Conservation (phyloP, 2,797 vertebrate genomes). For the Alauda arvensis region DNA sequence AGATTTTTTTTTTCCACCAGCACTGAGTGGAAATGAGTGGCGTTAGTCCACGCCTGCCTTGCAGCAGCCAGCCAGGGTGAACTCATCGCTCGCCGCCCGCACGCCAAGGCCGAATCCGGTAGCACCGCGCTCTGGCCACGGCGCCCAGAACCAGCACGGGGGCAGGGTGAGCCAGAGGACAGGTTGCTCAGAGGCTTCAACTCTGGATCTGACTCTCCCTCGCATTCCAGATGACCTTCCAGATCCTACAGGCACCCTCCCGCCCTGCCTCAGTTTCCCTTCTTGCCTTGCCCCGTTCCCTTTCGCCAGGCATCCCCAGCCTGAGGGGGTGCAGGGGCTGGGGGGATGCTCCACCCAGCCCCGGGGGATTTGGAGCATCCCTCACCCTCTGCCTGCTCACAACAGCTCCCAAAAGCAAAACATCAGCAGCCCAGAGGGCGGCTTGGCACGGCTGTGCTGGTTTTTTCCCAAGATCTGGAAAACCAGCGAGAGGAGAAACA, state of each 20-base stretch:
- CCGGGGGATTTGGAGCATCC: fast-evolving
- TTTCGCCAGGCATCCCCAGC: background rate
- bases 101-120: constrained; percentile 2
- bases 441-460: fast-evolving
- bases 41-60: constrained; percentile 5
- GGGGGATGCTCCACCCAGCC: background rate
- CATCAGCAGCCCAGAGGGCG: background rate
- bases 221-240: background rate
- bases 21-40: constrained; percentile 26
- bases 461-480: background rate
- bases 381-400: background rate
- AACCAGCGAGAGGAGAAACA: background rate
- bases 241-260: background rate
- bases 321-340: fast-evolving
- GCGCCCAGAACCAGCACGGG: background rate
- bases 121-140: constrained; percentile 17
- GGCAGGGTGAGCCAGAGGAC: constrained; percentile 58
- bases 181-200: constrained; percentile 35
- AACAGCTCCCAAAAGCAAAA: background rate
- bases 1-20: constrained; percentile 9
- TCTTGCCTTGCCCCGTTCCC: background rate
- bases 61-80: background rate
- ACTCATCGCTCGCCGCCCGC: background rate
- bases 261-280: constrained; percentile 9
- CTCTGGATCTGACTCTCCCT: background rate